Conservation (phyloP, 2,113 vertebrate genomes). For the Siniperca chuatsi region DNA sequence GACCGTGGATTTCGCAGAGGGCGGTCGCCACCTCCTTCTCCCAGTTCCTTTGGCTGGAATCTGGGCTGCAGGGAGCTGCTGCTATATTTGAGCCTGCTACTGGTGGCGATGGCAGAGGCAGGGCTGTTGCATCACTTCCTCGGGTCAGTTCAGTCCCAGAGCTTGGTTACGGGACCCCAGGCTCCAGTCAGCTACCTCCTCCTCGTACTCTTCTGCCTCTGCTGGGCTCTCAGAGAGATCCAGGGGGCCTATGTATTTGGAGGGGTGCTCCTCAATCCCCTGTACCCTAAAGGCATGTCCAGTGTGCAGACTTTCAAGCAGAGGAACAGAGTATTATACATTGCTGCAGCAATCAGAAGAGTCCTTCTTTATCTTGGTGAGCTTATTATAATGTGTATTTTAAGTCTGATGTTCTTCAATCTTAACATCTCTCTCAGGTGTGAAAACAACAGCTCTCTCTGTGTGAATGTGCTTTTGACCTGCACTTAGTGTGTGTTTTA, state of each 20-base stretch:
- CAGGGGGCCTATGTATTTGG: constrained; percentile 92
- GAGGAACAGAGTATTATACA: constrained; percentile 87
- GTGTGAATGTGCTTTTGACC: constrained; percentile 17
- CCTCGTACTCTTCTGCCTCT: constrained; percentile 85
- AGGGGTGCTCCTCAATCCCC: constrained; percentile 93
- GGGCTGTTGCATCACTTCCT: constrained; percentile 90
- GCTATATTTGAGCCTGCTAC: constrained; percentile 85
- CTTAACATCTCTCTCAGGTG: not conserved
- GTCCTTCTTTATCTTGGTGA: constrained; percentile 93
- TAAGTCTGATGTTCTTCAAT: not conserved
- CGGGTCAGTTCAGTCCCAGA: constrained; percentile 65
- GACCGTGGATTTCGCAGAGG: constrained; percentile 73
- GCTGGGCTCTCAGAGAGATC: constrained; percentile 91
- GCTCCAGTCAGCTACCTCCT: constrained; percentile 88
- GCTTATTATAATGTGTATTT: constrained; percentile 43
- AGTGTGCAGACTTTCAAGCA: constrained; percentile 89
- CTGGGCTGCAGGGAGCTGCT: constrained; percentile 87
- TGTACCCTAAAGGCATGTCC: constrained; percentile 92
- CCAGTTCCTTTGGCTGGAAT: constrained; percentile 77
- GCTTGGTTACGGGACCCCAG: constrained; percentile 84
- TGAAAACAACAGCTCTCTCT: not conserved
- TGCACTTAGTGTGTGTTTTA: constrained; percentile 44
- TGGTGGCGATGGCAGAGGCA: constrained; percentile 87
- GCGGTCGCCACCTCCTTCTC: constrained; percentile 44
- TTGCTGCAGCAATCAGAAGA: constrained; percentile 89